Base-by-base conservation (phyloP, 1,140 invertebrate species). In the Diabrotica undecimpunctata region DNA sequence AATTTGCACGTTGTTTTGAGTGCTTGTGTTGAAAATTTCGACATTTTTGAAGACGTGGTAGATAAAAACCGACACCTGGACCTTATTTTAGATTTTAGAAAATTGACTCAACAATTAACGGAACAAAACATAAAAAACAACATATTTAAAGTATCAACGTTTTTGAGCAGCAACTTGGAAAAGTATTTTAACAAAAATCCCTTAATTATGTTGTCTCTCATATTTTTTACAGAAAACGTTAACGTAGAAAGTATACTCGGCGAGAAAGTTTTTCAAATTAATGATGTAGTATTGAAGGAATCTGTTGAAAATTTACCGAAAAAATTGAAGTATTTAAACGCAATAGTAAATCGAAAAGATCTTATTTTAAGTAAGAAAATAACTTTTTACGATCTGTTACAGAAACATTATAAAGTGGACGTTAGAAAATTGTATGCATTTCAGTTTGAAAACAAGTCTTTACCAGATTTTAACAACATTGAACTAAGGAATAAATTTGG, bases 381-480 rank as follows among this genome's bases (percentile, higher is more conserved):
- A 54, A 71, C 63, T 12, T 66, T 70, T 66, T 74, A 74, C 39
- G 65, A 74, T 55, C 65, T 79, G 52, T 38, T 78, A 54, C 58
- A 70, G 57, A 74, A 71, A 56, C 72, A 77, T 66, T 62, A 71
- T 46, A 57, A 61, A 13, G 61, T 76, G 35, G 61, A 75, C 59
- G 62, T 70, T 13, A 63, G 61, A 46, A 61, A 69, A 57, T 55
- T 71, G 41, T 75, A 71, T 68, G 41, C 59, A 9, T 75, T 72
- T 66, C 58, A 55, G 13, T 75, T 70, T 66, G 82, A 75, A 74
- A 76, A 79, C 68, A 79, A 71, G 50, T 75, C 81, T 59, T 80
- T 87, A 77, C 85, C 85, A 11, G 77, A 84, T 72, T 88, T 88
- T 74, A 80, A 80, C 25, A 82, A 79, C 66, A 79, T 81, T 65